Base-by-base conservation (phyloP, 2,797 vertebrate genomes). In the Leptatherina wallacei region DNA sequence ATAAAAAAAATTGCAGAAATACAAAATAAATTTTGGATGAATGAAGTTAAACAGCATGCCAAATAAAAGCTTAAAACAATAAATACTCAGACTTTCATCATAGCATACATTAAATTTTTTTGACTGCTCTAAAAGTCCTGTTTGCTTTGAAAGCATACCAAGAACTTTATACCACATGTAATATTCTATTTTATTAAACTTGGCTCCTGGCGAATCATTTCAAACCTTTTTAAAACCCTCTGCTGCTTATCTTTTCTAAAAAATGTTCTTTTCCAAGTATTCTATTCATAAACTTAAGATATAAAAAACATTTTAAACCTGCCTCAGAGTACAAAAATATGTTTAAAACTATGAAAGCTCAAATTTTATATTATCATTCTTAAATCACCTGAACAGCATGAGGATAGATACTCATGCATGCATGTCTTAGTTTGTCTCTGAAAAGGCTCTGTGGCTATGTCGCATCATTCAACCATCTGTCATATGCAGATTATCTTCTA, bases 401-500 rank as follows among this genome's bases (percentile, higher is more conserved):
- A 38, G n/a, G 20, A 11, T 22, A 22, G 47, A 22, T 22, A 22
- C 47, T 49, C n/a, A 22, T 10, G 47, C 12, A 57, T 52, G 6
- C 16, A 1, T 61, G 38, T 56, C 10, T 58, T 33, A 24, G 40
- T 71, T 65, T 49, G 59, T 56, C 13, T 60, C 65, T 61, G 56
- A 30, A 30, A 29, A 47, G 32, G 20, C 54, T 32, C 16, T 6
- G 2, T 54, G 36, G 13, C 70, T 12, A 62, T 58, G 1, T 52
- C 47, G 12, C 71, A 27, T 75, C 52, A 22, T 70, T 36, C 24
- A 14, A 32, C 42, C 22, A 3, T 82, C 71, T 65, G 44, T 58
- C 35, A 1, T 56, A 4, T 58, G 24, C 71, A 95, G 94, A 93
- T 95, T 69, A 92, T 88, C 82, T 95, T 95, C 88, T 95, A 94